Evolutionary conservation across 2,888 invertebrate species (phyloP).

Genomic region (Synanthedon formicaeformis): DNA sequence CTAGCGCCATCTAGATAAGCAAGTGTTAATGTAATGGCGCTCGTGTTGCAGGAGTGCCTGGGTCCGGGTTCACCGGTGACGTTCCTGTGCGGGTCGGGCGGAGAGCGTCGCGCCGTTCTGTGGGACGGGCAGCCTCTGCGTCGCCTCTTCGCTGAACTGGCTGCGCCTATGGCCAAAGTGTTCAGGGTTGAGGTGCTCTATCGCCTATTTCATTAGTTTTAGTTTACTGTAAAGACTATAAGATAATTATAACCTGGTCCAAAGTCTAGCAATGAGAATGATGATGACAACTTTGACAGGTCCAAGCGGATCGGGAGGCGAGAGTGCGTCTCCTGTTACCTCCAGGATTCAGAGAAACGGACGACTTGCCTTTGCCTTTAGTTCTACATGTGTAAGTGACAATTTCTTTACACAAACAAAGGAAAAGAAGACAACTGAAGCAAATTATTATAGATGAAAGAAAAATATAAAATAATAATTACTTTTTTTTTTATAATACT

Average conservation of each 20-base stretch:
- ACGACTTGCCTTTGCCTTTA: constrained; percentile 84
- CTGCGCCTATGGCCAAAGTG: constrained; percentile 81
- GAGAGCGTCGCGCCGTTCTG: constrained; percentile 73
- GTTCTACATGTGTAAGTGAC: constrained; percentile 84
- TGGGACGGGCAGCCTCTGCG: constrained; percentile 77
- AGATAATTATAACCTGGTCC: too few species aligned
- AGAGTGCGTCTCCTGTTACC: constrained; percentile 83
- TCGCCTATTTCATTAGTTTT: neutral
- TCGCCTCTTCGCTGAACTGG: constrained; percentile 73
- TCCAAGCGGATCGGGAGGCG: constrained; percentile 60
- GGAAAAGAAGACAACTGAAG: neutral
- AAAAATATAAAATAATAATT: too few species aligned
- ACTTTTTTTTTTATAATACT: too few species aligned
- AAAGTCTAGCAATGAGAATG: too few species aligned
- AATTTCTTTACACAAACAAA: neutral
- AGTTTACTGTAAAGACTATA: too few species aligned
- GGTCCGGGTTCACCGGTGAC: constrained; percentile 80
- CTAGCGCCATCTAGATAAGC: too few species aligned
- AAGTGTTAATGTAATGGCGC: too few species aligned
- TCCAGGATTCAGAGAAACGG: constrained; percentile 85
- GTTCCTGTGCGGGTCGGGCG: constrained; percentile 73
- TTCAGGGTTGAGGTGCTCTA: constrained; percentile 71
- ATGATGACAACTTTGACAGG: constrained; percentile 27
- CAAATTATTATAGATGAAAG: too few species aligned
- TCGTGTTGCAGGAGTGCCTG: constrained; percentile 73